phyloP scores from a whole-genome alignment of 2,797 vertebrate species.

The Channa striata region DNA sequence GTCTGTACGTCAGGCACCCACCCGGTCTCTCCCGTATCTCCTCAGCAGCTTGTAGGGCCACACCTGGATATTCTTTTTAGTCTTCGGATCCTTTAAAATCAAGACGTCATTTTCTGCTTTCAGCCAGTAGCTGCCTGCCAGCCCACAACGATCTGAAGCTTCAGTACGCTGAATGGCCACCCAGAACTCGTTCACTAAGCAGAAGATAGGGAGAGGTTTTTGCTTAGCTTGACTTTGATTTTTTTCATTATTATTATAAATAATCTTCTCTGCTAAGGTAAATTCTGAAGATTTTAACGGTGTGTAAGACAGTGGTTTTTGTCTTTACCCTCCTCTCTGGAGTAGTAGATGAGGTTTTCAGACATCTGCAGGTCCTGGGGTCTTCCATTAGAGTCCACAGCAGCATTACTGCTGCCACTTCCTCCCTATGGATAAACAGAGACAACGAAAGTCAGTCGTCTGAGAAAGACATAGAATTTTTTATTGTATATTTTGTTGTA shows the following conservation, averaged over 20 bases:
- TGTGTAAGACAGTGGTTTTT: not conserved
- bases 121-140: constrained; percentile 89
- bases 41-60: constrained; percentile 97
- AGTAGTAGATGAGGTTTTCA: constrained; percentile 94
- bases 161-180: constrained; percentile 92
- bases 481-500: too few species aligned
- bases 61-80: constrained; percentile 82
- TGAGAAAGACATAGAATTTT: not conserved
- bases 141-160: constrained; percentile 91
- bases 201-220: not conserved
- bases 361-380: constrained; percentile 90
- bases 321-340: constrained; percentile 91
- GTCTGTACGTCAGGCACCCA: constrained; percentile 61
- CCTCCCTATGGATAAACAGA: constrained; percentile 57
- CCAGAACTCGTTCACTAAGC: constrained; percentile 92
- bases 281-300: not conserved
- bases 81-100: constrained; percentile 87
- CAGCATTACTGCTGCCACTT: constrained; percentile 28
- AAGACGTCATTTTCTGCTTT: constrained; percentile 88
- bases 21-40: constrained; percentile 95
- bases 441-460: not conserved
- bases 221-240: not conserved
- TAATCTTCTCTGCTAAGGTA: not conserved
- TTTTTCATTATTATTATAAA: not conserved
- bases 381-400: constrained; percentile 60